A percentile compares a stretch with the other conserved stretches of the same genome.
These are phyloP conservation scores for Periplaneta americana DNA, from an alignment of 1,140 invertebrate species.

Conservation along the genomic window DNA sequence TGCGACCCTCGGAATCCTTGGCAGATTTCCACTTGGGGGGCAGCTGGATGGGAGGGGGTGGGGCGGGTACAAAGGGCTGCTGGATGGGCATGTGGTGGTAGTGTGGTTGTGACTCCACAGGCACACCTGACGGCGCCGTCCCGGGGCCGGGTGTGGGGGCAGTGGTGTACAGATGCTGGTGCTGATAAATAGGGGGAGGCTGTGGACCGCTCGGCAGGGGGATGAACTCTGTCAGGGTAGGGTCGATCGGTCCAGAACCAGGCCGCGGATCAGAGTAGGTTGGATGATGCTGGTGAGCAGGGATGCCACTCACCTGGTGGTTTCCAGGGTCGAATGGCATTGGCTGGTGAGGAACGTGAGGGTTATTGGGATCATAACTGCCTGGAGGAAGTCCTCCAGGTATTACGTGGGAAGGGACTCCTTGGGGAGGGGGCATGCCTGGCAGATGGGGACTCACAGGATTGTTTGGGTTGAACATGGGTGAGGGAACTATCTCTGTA, in stretches of 20 bases:
- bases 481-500: conserved; percentile 8
- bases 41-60: conserved; percentile 47
- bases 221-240: conserved; percentile 2
- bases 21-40: conserved; percentile 85
- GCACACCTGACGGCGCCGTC: conserved; percentile 16
- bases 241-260: background rate
- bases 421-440: conserved; percentile 36
- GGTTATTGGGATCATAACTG: conserved; percentile 5
- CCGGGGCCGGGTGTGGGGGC: conserved; percentile 26
- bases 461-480: conserved; percentile 4
- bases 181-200: conserved; percentile 29
- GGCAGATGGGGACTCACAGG: conserved; percentile 2
- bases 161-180: conserved; percentile 17
- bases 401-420: conserved; percentile 33
- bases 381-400: conserved; percentile 14
- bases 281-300: conserved; percentile 3
- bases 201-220: conserved; percentile 19
- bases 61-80: background rate
- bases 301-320: background rate
- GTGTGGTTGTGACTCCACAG: background rate
- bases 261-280: conserved; percentile 1
- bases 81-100: background rate
- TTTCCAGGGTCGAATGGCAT: conserved; percentile 17
- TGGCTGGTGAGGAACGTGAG: conserved; percentile 29
- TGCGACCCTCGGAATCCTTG: conserved; percentile 69